phyloP scores from a whole-genome alignment of 2,113 vertebrate genomes.

The Myocastor coypus region DNA sequence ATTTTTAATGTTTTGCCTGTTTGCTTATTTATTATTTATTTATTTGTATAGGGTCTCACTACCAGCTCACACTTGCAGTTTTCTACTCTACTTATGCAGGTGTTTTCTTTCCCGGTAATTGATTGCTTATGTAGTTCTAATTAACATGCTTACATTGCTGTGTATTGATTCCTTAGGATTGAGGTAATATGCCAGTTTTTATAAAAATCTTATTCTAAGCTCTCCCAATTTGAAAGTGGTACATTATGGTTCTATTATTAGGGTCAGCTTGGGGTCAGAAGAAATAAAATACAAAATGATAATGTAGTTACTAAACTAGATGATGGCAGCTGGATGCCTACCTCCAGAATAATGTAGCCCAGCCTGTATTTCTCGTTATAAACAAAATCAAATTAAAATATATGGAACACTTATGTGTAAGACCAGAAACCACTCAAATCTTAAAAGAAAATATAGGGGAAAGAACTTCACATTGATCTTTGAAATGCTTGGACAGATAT shows the following conservation, averaged over 20 bases:
- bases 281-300: not conserved
- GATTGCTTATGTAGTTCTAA: not conserved
- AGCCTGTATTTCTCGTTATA: not conserved
- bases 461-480: not conserved
- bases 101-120: not conserved
- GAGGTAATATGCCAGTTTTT: too few species aligned
- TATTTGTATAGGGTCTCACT: too few species aligned
- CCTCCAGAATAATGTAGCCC: not conserved
- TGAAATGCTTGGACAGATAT: not conserved
- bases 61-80: too few species aligned
- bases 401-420: not conserved
- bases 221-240: not conserved
- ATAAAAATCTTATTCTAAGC: not conserved
- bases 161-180: not conserved
- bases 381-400: not conserved
- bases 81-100: not conserved
- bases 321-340: not conserved
- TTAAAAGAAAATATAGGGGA: not conserved
- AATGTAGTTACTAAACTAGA: not conserved
- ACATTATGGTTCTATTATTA: not conserved
- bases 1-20: too few species aligned
- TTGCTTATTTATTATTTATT: too few species aligned
- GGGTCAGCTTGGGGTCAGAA: not conserved
- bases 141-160: not conserved
- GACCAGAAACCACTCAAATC: not conserved